phyloP scores from a whole-genome alignment of 1,140 invertebrate species.

The Teleopsis dalmanni region DNA sequence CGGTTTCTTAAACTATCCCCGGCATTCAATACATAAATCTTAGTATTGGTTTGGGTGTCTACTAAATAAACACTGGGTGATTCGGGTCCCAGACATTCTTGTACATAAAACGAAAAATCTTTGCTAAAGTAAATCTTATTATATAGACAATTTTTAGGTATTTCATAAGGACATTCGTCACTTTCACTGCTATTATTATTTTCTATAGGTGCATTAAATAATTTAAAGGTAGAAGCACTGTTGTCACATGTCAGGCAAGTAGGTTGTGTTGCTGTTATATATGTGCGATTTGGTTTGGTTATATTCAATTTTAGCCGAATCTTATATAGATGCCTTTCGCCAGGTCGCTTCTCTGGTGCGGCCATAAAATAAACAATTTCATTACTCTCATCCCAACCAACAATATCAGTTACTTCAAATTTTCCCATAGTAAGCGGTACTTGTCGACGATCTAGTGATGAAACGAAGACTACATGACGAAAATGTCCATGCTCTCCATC shows the following conservation, averaged over 20 bases:
- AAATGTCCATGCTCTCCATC: constrained; percentile 50
- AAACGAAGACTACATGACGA: constrained; percentile 47
- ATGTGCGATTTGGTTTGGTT: constrained; percentile 38
- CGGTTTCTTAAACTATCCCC: constrained; percentile 47
- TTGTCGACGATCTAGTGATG: constrained; percentile 40
- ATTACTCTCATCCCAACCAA: constrained; percentile 58
- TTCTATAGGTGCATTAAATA: constrained; percentile 5
- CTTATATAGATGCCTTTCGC: constrained; percentile 66
- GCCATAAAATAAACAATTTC: constrained; percentile 61
- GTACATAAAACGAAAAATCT: constrained; percentile 53
- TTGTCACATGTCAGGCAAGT: constrained; percentile 42
- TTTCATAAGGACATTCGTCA: constrained; percentile 34
- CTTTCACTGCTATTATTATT: constrained; percentile 5
- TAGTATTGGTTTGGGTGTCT: constrained; percentile 49
- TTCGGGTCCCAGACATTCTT: constrained; percentile 66
- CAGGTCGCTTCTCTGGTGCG: constrained; percentile 59
- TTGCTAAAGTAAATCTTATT: constrained; percentile 58
- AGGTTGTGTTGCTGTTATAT: constrained; percentile 37
- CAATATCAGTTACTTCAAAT: constrained; percentile 59
- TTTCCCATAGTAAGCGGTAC: constrained; percentile 56
- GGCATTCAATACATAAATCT: constrained; percentile 52
- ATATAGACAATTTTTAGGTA: constrained; percentile 55
- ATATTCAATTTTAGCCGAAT: constrained; percentile 47
- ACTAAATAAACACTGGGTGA: constrained; percentile 57
- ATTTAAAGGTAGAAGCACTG: constrained; percentile 27